Conservation (phyloP, 2,113 vertebrate genomes). For the Solea senegalensis region DNA sequence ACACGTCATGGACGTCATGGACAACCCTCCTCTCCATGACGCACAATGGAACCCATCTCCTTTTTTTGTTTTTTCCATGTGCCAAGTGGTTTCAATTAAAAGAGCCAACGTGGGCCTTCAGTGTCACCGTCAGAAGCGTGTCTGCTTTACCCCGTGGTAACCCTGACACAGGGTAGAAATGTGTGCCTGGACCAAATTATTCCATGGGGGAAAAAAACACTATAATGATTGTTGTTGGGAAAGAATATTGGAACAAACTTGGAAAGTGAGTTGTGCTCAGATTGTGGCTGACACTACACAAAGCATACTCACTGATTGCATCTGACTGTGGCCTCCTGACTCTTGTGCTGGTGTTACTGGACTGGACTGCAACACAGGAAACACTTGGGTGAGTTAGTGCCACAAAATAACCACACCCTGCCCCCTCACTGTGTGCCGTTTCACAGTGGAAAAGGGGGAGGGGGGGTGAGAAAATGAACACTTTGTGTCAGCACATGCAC, state of each 20-base stretch:
- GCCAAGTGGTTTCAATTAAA: conserved; percentile 68
- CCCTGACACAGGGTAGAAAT: conserved; percentile 27
- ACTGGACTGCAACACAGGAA: conserved; percentile 81
- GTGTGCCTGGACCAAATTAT: conserved; percentile 46
- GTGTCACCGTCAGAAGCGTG: conserved; percentile 43
- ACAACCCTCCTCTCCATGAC: conserved; percentile 25
- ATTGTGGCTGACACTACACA: conserved; percentile 46
- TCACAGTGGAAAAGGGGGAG: conserved; percentile 28
- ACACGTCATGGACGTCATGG: conserved; percentile 32
- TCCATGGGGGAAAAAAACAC: conserved; percentile 45
- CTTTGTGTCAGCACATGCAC: conserved; percentile 51
- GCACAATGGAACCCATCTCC: conserved; percentile 44
- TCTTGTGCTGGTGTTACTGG: conserved; percentile 75
- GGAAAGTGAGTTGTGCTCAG: conserved; percentile 27
- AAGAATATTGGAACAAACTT: conserved; percentile 16
- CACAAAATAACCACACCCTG: conserved; percentile 3
- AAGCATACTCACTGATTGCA: conserved; percentile 81
- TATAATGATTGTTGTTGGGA: conserved; percentile 36
- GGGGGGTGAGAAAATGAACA: conserved; percentile 49
- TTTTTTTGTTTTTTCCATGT: conserved; percentile 35
- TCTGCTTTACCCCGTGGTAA: conserved; percentile 38
- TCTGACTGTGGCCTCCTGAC: conserved; percentile 72
- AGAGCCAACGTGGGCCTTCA: conserved; percentile 45
- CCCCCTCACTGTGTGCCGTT: conserved; percentile 16
- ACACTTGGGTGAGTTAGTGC: conserved; percentile 47